These are phyloP conservation scores for Puma concolor DNA, from an alignment of 2,113 vertebrate genomes.

Conservation along the genomic window DNA sequence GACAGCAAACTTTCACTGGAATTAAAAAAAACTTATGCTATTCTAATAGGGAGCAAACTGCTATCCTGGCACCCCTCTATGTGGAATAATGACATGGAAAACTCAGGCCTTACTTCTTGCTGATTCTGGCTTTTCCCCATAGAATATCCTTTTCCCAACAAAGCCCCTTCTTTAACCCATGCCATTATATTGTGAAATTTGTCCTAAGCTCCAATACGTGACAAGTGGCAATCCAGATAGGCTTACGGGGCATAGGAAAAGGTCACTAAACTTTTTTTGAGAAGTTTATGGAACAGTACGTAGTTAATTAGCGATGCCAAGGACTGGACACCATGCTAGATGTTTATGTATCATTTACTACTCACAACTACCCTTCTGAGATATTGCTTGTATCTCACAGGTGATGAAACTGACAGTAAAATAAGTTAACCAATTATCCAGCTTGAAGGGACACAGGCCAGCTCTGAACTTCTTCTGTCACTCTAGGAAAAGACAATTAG, in stretches of 20 bases:
- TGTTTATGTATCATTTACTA: background rate
- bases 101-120: background rate
- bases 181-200: background rate
- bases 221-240: background rate
- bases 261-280: background rate
- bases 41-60: background rate
- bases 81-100: background rate
- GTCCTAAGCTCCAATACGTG: background rate
- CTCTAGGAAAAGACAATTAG: constrained; percentile 9
- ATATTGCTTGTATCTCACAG: background rate
- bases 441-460: background rate
- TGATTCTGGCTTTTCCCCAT: background rate
- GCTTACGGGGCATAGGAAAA: background rate
- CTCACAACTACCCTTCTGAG: background rate
- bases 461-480: background rate
- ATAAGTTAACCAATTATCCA: background rate
- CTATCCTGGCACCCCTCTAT: background rate
- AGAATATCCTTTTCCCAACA: background rate
- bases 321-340: background rate
- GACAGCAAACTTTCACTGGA: background rate
- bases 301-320: background rate
- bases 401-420: background rate
- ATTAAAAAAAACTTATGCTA: constrained; percentile 1
- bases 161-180: background rate
- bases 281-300: background rate